phyloP scores from a whole-genome alignment of 2,888 invertebrate genomes.

The Sthenelais limicola region DNA sequence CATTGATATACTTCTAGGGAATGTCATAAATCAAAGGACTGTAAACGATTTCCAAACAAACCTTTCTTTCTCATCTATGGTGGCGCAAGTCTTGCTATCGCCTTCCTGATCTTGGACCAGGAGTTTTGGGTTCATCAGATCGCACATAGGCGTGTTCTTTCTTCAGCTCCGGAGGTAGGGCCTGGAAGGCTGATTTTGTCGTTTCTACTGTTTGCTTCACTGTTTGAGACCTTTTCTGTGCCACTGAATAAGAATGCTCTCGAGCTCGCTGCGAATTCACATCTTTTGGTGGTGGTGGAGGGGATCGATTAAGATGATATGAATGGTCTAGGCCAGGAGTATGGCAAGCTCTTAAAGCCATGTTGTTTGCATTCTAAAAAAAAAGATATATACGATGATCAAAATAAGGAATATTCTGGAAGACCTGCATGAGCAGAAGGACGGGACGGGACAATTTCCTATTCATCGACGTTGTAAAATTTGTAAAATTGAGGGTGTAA shows the following conservation, averaged over 20 bases:
- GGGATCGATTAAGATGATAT: constrained; percentile 1
- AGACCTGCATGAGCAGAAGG: background rate
- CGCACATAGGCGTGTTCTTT: constrained; percentile 28
- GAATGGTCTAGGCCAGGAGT: constrained; percentile 27
- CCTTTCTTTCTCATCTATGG: too few relatives aligned
- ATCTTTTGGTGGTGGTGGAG: background rate
- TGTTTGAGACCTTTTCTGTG: constrained; percentile 1
- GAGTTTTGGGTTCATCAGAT: constrained; percentile 8
- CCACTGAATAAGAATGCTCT: constrained; percentile 29
- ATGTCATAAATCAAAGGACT: too few relatives aligned
- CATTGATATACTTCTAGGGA: too few relatives aligned
- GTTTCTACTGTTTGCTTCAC: background rate
- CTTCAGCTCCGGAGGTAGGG: constrained; percentile 24
- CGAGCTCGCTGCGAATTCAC: constrained; percentile 12
- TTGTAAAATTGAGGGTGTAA: too few relatives aligned
- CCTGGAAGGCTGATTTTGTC: constrained; percentile 22
- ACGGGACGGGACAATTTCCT: too few relatives aligned
- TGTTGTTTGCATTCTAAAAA: constrained; percentile 9
- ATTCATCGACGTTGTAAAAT: too few relatives aligned
- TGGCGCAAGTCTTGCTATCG: too few relatives aligned
- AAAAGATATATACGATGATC: too few relatives aligned
- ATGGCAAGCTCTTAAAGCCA: constrained; percentile 7
- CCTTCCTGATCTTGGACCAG: too few relatives aligned
- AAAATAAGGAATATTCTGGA: background rate
- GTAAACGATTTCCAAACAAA: too few relatives aligned